Conservation (phyloP, 64 coral and sea anemone species). For the Hydrozoanthus tunicans region DNA sequence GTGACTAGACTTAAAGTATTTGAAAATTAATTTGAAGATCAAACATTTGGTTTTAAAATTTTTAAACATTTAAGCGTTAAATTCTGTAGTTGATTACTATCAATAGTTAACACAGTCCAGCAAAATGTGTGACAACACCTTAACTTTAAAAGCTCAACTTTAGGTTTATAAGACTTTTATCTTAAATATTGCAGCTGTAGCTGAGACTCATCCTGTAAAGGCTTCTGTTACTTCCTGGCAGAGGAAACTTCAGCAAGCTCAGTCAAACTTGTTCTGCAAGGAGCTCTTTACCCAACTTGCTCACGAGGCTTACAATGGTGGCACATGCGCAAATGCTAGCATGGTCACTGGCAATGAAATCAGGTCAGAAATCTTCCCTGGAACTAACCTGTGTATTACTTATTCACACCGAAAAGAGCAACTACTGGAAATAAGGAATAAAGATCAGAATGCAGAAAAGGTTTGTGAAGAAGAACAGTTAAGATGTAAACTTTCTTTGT, state of each 20-base stretch:
- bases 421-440: not conserved
- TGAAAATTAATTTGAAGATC: too few species aligned
- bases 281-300: slow-evolving; percentile 90
- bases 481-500: too few species aligned
- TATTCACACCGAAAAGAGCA: slow-evolving; percentile 65
- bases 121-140: too few species aligned
- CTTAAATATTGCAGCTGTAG: slow-evolving; percentile 19
- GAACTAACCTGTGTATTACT: slow-evolving; percentile 82
- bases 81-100: too few species aligned
- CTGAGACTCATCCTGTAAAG: not conserved
- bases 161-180: not conserved
- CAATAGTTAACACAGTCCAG: too few species aligned
- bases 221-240: slow-evolving; percentile 63
- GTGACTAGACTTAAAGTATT: too few species aligned
- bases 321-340: slow-evolving; percentile 57
- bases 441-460: not conserved
- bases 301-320: slow-evolving; percentile 83
- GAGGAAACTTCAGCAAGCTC: slow-evolving; percentile 76
- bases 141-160: not conserved
- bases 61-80: too few species aligned
- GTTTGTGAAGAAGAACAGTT: not conserved
- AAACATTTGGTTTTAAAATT: too few species aligned
- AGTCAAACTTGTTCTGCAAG: slow-evolving; percentile 95
- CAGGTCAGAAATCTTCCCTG: slow-evolving; percentile 92
- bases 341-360: slow-evolving; percentile 90